Base-by-base conservation (phyloP, 1,140 invertebrate species). In the Drosophila baimaii region DNA sequence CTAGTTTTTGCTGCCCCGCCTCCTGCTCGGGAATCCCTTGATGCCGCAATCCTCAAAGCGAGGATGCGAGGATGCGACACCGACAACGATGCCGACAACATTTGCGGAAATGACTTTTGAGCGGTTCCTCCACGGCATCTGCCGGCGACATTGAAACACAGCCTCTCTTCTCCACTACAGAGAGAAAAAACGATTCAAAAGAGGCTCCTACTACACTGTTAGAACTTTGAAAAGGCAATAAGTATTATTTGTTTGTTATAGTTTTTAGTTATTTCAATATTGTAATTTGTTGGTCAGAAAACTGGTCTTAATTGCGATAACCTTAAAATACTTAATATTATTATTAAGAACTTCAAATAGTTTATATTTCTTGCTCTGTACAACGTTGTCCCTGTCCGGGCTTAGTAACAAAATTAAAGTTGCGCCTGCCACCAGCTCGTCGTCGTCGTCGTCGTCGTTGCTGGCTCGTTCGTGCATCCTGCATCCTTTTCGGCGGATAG, bases 61-160 rank as follows among this genome's bases (percentile, higher is more conserved):
- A 66, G 65, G 65, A 70, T 56, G 70, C 63, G 68, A 71, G 65
- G 59, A 70, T 56, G 70, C 64, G 68, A 71, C 68, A 71, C 68
- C 68, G 68, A 71, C 72, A 56, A 75, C 59, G 59, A 75, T 56
- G 66, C 83, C 86, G 83, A 76, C 80, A 88, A 77, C 83, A 83
- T 80, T 80, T 77, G 83, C 84, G 83, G 83, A 88, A 88, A 88
- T 88, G 84, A 88, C 83, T 88, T 88, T 88, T 88, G 83, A 86
- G 83, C 83, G 84, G 83, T 81, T 83, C 79, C 71, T 59, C 55
- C 71, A 64, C 75, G 79, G 74, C 69, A 78, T 71, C 76, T 86
- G 82, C 51, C 55, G 55, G 44, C 52, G 44, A 31, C 64, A 63
- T 47, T 51, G 44, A 27, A 54, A 29, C 61, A 35, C 61, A 35